Base-by-base conservation (phyloP, 2,113 vertebrate genomes). In the Corythoichthys haematopterus region DNA sequence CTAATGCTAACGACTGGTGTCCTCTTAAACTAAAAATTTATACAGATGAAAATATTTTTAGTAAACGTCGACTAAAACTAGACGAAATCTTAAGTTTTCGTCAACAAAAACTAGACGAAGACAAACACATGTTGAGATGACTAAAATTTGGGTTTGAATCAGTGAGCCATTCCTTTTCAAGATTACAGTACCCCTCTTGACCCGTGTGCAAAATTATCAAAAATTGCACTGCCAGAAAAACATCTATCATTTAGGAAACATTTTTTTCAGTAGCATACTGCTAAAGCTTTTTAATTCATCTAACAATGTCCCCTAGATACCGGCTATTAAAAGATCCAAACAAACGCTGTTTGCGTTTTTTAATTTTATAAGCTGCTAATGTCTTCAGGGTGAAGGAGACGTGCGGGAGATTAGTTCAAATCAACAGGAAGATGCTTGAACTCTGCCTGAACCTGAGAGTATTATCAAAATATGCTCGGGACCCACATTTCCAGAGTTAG, bases 401-500 rank as follows among this genome's bases (percentile, higher is more conserved):
- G 62, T 72, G 58, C 36, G 36, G 38, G 43, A 46, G 71, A 81
- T 75, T 57, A 78, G 72, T 47, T 52, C 55, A 70, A 82, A 64
- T 72, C 64, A 75, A 40, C 73, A 70, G 2, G 62, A 71, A 60
- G 40, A 37, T 37, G 65, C 6, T 66, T 85, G 81, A 85, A 87
- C 85, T 85, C 69, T 40, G 33, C 0, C 7, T 78, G 81, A 87
- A 87, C 85, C 78, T 36, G 63, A 62, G 65, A 61, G 46, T 14
- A 52, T 50, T 66, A 74, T 51, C 66, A 71, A 67, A 61, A 67
- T 28, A 12, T 67, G 65, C 78, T 10, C 1, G 72, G 70, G 73
- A 71, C 56, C 64, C 64, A 48, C 59, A 77, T 80, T 71, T 76
- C 28, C 58, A 69, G 71, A 57, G 55, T 57, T 36, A 7, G 7